These are phyloP conservation scores for Ammospiza nelsoni DNA, from an alignment of 2,113 vertebrate genomes.

Conservation along the genomic window DNA sequence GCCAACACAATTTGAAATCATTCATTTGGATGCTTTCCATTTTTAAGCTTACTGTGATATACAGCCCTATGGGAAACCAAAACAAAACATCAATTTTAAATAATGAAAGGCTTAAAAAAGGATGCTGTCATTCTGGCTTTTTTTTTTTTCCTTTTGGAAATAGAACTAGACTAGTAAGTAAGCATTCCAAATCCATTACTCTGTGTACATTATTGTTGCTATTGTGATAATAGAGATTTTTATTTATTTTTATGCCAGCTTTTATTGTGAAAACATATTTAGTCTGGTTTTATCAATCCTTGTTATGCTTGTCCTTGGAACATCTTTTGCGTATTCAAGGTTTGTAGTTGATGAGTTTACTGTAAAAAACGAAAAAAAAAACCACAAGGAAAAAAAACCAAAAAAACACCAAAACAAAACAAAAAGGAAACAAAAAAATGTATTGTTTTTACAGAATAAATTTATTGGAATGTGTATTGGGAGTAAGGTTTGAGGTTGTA, in stretches of 20 bases:
- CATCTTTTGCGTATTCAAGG: constrained; percentile 88
- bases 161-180: constrained; percentile 77
- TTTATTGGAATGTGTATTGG: constrained; percentile 90
- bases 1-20: constrained; percentile 67
- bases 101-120: constrained; percentile 70
- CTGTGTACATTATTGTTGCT: constrained; percentile 82
- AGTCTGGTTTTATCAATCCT: constrained; percentile 79
- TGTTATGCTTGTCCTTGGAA: constrained; percentile 87
- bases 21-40: constrained; percentile 66
- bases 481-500: constrained; percentile 83
- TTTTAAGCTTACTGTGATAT: constrained; percentile 71
- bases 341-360: constrained; percentile 93
- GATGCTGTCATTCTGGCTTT: constrained; percentile 68
- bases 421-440: constrained; percentile 81
- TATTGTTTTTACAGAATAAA: constrained; percentile 99
- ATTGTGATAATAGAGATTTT: constrained; percentile 83
- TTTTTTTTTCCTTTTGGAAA: constrained; percentile 69
- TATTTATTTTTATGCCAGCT: constrained; percentile 88
- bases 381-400: constrained; percentile 51
- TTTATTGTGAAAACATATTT: constrained; percentile 80
- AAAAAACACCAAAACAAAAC: constrained; percentile 40
- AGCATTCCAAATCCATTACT: constrained; percentile 77
- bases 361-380: constrained; percentile 82
- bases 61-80: constrained; percentile 74
- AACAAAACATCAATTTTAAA: constrained; percentile 69